Evolutionary conservation across 2,888 invertebrate species (phyloP).

Genomic region (Eupithecia inturbata): DNA sequence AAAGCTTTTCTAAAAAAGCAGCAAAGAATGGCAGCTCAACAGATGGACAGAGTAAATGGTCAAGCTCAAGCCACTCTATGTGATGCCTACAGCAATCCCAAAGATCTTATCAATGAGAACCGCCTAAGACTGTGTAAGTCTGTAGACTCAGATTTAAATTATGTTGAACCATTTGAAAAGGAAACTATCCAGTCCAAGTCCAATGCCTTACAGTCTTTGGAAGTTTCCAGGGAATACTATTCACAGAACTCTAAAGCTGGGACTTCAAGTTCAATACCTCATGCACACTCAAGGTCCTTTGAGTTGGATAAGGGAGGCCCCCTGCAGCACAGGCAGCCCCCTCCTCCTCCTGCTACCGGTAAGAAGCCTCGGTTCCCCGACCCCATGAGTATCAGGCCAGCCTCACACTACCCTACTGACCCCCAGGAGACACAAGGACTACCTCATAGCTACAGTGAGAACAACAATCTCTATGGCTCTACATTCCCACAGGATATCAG

Average conservation of each 20-base stretch:
- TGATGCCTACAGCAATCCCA: conserved; percentile 79
- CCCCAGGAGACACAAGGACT: conserved; percentile 54
- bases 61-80: conserved; percentile 67
- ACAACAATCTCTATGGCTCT: conserved; percentile 73
- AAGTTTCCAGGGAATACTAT: conserved; percentile 73
- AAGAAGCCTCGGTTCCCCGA: conserved; percentile 81
- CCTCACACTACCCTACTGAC: conserved; percentile 76
- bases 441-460: conserved; percentile 76
- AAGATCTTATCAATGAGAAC: conserved; percentile 73
- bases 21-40: conserved; percentile 64
- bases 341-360: conserved; percentile 68
- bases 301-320: conserved; percentile 60
- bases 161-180: conserved; percentile 80
- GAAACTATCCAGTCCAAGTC: conserved; percentile 79
- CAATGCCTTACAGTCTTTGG: conserved; percentile 75
- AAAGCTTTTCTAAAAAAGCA: conserved; percentile 79
- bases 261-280: conserved; percentile 58
- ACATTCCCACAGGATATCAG: conserved; percentile 65
- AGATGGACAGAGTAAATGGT: conserved; percentile 42
- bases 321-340: conserved; percentile 72
- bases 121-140: conserved; percentile 75
- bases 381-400: conserved; percentile 77
- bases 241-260: conserved; percentile 63
- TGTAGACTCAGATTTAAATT: conserved; percentile 78
- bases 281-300: conserved; percentile 63